Percentiles rank a stretch among this genome's conserved stretches.
These are phyloP conservation scores for Opisthograptis luteolata DNA, from an alignment of 2,888 invertebrate genomes.

Conservation along the genomic window DNA sequence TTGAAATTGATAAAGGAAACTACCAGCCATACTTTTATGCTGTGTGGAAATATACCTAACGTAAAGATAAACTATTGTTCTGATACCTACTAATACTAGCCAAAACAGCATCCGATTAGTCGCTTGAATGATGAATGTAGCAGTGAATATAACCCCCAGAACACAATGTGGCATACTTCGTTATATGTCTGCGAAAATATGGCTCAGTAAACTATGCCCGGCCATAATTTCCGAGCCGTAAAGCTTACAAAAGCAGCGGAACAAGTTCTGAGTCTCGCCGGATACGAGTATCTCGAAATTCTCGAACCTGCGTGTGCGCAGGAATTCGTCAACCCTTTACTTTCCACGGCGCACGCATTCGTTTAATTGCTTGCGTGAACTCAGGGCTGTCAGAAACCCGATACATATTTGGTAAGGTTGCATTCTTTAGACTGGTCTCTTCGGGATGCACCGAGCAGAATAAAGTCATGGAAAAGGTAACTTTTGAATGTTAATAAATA, in stretches of 20 bases:
- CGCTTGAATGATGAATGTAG: too few species aligned
- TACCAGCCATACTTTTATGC: too few species aligned
- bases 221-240: conserved; percentile 14
- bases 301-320: conserved; percentile 56
- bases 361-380: conserved; percentile 43
- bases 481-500: too few species aligned
- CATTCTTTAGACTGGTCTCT: background rate
- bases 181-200: background rate
- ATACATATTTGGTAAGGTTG: background rate
- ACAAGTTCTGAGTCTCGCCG: conserved; percentile 40
- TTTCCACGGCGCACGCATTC: conserved; percentile 51
- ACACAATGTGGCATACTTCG: too few species aligned
- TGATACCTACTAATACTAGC: too few species aligned
- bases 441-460: too few species aligned
- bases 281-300: conserved; percentile 54
- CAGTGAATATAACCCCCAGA: background rate
- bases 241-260: conserved; percentile 25
- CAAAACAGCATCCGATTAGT: too few species aligned
- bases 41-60: too few species aligned
- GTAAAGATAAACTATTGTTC: too few species aligned
- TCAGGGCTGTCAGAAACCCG: conserved; percentile 38
- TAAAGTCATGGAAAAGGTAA: too few species aligned
- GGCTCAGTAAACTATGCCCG: background rate
- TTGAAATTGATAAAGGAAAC: too few species aligned
- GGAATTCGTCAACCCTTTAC: conserved; percentile 59